Evolutionary conservation across 2,113 vertebrate genomes (phyloP).

Genomic region (Aspidoscelis tigris): DNA sequence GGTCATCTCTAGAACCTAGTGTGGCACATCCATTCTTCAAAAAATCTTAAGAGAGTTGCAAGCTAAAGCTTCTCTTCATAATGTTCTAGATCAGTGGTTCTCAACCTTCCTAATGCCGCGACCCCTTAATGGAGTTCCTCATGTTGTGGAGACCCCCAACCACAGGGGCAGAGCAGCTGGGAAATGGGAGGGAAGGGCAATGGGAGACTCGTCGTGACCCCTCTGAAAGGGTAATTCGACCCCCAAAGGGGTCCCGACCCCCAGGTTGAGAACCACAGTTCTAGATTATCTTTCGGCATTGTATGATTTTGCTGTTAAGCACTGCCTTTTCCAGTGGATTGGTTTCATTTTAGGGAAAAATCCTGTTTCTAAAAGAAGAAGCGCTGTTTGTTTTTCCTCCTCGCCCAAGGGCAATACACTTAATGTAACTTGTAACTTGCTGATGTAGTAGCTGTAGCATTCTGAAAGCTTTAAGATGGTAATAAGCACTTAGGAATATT

Average conservation of each 20-base stretch:
- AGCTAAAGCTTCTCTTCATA: not conserved
- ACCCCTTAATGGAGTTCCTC: too few species aligned
- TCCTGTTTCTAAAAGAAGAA: not conserved
- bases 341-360: not conserved
- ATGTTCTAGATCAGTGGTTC: too few species aligned
- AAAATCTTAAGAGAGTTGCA: not conserved
- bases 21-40: not conserved
- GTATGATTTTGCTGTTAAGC: not conserved
- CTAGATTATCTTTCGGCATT: not conserved
- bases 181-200: too few species aligned
- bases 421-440: not conserved
- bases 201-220: too few species aligned
- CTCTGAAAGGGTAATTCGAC: too few species aligned
- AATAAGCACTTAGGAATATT: conserved; percentile 32
- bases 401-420: conserved; percentile 4
- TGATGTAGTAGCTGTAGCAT: conserved; percentile 17
- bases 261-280: too few species aligned
- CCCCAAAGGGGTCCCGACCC: too few species aligned
- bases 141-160: too few species aligned
- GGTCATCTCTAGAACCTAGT: too few species aligned
- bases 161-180: too few species aligned
- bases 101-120: too few species aligned
- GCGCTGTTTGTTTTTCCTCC: too few species aligned
- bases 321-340: not conserved
- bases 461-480: conserved; percentile 29